Evolutionary conservation across 2,888 invertebrate genomes (phyloP).

Genomic region (Callyntrura guangdongensis): DNA sequence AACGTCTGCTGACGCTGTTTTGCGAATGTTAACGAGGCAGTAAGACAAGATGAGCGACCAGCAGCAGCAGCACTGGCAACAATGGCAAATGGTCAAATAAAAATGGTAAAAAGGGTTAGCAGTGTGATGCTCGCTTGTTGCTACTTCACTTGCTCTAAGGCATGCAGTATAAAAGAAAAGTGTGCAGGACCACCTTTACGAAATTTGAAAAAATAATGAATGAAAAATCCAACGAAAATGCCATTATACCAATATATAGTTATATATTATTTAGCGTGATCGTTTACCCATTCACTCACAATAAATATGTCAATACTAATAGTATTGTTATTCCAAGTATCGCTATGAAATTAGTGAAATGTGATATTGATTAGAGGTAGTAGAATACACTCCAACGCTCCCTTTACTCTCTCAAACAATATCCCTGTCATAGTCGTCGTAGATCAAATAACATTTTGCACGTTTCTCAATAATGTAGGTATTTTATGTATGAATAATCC

Average conservation of each 20-base stretch:
- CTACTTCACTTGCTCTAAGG: conserved; percentile 54
- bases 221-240: conserved; percentile 35
- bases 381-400: conserved; percentile 8
- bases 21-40: conserved; percentile 48
- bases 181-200: conserved; percentile 63
- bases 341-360: conserved; percentile 65
- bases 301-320: conserved; percentile 21
- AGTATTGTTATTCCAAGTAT: conserved; percentile 62
- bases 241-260: conserved; percentile 6
- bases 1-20: conserved; percentile 32
- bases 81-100: background rate
- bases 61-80: background rate
- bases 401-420: background rate
- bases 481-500: conserved; percentile 39
- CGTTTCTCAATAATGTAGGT: too few relatives aligned
- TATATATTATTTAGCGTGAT: background rate
- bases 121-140: background rate
- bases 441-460: conserved; percentile 49
- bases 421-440: conserved; percentile 48
- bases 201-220: conserved; percentile 53
- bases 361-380: conserved; percentile 64
- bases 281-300: background rate
- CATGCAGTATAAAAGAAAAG: conserved; percentile 31
- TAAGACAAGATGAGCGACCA: conserved; percentile 15
- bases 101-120: conserved; percentile 52